Percentiles rank a stretch among this genome's conserved stretches.
phyloP scores from a whole-genome alignment of 2,888 invertebrate genomes.

The Cantharis nigra region DNA sequence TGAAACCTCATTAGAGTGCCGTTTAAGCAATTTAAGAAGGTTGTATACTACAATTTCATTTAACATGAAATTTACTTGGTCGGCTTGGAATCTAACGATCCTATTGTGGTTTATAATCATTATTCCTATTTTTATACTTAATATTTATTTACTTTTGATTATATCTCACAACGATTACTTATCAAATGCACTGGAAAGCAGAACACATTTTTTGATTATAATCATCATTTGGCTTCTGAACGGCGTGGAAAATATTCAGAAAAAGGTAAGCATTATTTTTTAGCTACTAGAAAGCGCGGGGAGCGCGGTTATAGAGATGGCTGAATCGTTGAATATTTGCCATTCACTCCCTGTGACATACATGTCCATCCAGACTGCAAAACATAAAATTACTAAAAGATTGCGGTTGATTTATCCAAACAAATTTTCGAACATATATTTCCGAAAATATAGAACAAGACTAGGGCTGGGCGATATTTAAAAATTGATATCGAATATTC shows the following conservation, averaged over 20 bases:
- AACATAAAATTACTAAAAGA: no score
- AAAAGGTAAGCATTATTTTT: neutral
- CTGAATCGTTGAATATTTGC: no score
- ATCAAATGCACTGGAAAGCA: neutral
- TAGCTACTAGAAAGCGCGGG: no score
- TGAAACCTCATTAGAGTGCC: neutral
- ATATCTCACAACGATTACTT: neutral
- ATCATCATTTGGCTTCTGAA: neutral
- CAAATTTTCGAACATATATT: no score
- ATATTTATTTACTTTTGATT: neutral
- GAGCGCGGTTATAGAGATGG: no score
- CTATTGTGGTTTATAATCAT: neutral
- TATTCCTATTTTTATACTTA: neutral
- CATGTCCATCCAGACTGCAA: no score
- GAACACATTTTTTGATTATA: neutral
- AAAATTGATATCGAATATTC: no score
- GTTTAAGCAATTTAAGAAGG: neutral
- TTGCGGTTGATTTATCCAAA: no score
- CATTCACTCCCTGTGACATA: no score
- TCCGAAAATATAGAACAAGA: no score
- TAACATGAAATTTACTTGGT: neutral
- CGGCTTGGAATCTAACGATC: no score
- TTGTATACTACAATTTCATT: neutral
- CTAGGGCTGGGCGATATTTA: no score
- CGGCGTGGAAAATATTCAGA: neutral